Conservation (phyloP, 92 coral and sea anemone species). For the Anthopleura xanthogrammica region DNA sequence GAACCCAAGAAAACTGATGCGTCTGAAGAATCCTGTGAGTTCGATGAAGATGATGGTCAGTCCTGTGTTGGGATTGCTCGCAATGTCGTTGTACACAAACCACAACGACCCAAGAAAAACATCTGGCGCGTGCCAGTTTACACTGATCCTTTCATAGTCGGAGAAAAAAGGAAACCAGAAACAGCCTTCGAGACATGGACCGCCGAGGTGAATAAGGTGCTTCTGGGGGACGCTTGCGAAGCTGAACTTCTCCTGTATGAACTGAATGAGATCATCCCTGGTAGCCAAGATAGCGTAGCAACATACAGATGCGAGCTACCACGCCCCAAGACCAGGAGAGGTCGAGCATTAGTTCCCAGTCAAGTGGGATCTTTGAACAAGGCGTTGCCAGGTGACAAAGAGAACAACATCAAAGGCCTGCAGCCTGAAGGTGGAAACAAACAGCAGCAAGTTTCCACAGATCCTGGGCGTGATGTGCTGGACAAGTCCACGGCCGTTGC, state of each 20-base stretch:
- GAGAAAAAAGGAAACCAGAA: neutral
- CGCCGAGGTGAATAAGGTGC: neutral
- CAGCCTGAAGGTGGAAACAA: neutral
- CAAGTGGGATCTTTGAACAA: neutral
- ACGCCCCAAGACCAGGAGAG: neutral
- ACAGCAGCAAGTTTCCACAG: neutral
- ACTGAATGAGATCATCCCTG: neutral
- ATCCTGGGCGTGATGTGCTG: neutral
- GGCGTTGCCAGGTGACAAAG: neutral
- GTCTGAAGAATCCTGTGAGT: neutral
- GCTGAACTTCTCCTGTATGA: neutral
- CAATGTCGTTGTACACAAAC: neutral
- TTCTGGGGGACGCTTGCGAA: neutral
- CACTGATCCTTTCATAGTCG: neutral
- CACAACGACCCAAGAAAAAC: slow-evolving; percentile 5
- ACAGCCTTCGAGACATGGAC: neutral
- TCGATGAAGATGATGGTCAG: neutral
- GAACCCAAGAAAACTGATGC: too few relatives aligned
- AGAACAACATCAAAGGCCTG: neutral
- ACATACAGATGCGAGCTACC: neutral
- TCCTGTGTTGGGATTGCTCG: neutral
- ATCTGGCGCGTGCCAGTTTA: slow-evolving; percentile 8
- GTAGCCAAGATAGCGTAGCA: neutral
- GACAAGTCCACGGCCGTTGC: neutral
- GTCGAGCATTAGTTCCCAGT: neutral